Conservation (phyloP, 2,113 vertebrate species). For the Gobiocypris rarus region DNA sequence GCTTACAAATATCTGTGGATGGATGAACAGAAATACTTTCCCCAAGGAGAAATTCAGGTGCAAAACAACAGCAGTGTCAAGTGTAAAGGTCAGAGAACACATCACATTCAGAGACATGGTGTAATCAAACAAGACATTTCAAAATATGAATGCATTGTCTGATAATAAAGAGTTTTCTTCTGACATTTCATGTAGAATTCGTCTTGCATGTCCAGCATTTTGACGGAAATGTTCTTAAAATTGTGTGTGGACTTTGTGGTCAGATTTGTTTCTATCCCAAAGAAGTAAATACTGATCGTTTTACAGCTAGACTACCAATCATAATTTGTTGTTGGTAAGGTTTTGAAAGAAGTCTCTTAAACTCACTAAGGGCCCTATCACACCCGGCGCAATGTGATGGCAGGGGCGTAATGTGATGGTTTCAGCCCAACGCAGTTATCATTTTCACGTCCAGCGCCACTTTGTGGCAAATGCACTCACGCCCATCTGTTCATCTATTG, state of each 20-base stretch:
- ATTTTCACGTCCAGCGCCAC: no score
- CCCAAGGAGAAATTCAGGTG: not conserved
- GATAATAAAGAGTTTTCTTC: not conserved
- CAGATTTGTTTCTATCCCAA: not conserved
- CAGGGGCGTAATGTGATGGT: no score
- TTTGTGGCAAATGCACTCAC: no score
- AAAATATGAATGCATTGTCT: not conserved
- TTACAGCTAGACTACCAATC: not conserved
- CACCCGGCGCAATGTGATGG: no score
- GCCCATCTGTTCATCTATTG: no score
- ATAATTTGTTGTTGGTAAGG: not conserved
- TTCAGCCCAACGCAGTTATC: no score
- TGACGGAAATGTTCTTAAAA: not conserved
- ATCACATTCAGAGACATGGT: not conserved
- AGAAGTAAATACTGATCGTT: not conserved
- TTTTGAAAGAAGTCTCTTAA: not conserved
- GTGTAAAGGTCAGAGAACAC: not conserved
- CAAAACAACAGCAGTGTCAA: not conserved
- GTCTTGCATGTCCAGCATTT: not conserved
- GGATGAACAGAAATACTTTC: not conserved
- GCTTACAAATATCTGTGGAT: constrained; percentile 4
- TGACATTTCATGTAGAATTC: not conserved
- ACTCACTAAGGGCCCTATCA: no score
- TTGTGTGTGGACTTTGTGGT: not conserved
- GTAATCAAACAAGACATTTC: not conserved